A percentile compares a stretch with the other conserved stretches of the same genome.
Conservation (phyloP, 1,140 invertebrate species). For the Habropoda laboriosa region DNA sequence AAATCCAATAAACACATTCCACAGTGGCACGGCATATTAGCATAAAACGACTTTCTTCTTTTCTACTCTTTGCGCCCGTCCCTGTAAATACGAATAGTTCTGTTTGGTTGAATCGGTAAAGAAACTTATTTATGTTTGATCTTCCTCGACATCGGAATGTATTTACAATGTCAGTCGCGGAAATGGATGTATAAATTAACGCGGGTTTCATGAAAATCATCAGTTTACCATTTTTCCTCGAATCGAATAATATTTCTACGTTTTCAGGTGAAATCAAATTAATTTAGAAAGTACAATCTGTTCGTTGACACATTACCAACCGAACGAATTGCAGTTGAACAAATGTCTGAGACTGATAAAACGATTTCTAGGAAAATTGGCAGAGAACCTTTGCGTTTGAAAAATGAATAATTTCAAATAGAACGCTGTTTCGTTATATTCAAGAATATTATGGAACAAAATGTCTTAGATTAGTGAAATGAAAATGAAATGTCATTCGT, state of each 20-base stretch:
- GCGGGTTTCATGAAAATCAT: conserved; percentile 1
- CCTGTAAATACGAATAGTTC: conserved; percentile 16
- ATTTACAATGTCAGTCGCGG: too few species aligned
- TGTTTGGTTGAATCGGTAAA: background rate
- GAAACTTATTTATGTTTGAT: conserved; percentile 10
- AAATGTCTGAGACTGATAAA: too few species aligned
- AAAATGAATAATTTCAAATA: too few species aligned
- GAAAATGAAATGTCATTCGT: too few species aligned
- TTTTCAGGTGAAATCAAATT: background rate
- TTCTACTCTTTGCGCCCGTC: conserved; percentile 25
- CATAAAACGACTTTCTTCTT: conserved; percentile 65
- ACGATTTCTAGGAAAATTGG: too few species aligned
- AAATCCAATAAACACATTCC: conserved; percentile 80
- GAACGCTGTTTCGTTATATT: too few species aligned
- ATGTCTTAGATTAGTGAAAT: too few species aligned
- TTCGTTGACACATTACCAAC: background rate
- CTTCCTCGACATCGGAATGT: background rate
- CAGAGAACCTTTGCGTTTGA: too few species aligned
- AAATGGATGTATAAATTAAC: background rate
- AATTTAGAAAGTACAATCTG: background rate
- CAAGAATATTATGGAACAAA: too few species aligned
- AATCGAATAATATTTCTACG: background rate
- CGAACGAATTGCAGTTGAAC: too few species aligned
- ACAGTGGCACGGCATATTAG: conserved; percentile 55
- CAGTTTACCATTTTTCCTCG: background rate